phyloP scores from a whole-genome alignment of 2,113 vertebrate species.

The Psophia crepitans region DNA sequence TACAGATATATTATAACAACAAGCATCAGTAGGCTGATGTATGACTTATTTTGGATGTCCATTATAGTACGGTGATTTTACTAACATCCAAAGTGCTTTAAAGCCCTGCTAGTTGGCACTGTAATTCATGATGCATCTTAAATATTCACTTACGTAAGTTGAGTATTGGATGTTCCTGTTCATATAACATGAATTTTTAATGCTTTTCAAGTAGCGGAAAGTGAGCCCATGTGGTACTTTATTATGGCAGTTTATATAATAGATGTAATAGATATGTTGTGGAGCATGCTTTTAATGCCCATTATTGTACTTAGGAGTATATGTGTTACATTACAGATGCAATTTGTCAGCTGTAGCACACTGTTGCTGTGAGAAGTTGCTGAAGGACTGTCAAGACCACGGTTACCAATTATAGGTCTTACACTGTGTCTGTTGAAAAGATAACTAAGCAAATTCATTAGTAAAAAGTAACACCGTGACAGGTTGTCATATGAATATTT shows the following conservation, averaged over 20 bases:
- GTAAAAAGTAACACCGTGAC: background rate
- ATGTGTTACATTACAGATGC: background rate
- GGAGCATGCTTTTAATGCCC: slow-evolving; percentile 30
- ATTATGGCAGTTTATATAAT: slow-evolving; percentile 9
- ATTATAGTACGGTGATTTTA: background rate
- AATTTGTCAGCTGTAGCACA: background rate
- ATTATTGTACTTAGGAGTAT: slow-evolving; percentile 7
- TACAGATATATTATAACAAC: background rate
- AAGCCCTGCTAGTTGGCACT: background rate
- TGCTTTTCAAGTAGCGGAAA: slow-evolving; percentile 24
- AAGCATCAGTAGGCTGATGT: background rate
- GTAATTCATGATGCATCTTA: slow-evolving; percentile 3
- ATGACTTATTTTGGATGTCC: background rate
- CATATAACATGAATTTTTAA: slow-evolving; percentile 33
- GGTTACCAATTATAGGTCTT: background rate
- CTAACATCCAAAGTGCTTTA: background rate
- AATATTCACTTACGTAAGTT: background rate
- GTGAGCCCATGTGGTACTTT: slow-evolving; percentile 16
- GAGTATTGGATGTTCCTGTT: background rate
- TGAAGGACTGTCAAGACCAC: background rate
- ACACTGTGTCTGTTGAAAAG: background rate
- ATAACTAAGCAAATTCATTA: background rate
- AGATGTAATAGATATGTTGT: slow-evolving; percentile 3
- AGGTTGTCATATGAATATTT: background rate
- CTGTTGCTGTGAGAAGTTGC: background rate